Percentiles rank a stretch among this genome's conserved stretches.
Conservation (phyloP, 2,888 invertebrate genomes). For the Acleris laterana region DNA sequence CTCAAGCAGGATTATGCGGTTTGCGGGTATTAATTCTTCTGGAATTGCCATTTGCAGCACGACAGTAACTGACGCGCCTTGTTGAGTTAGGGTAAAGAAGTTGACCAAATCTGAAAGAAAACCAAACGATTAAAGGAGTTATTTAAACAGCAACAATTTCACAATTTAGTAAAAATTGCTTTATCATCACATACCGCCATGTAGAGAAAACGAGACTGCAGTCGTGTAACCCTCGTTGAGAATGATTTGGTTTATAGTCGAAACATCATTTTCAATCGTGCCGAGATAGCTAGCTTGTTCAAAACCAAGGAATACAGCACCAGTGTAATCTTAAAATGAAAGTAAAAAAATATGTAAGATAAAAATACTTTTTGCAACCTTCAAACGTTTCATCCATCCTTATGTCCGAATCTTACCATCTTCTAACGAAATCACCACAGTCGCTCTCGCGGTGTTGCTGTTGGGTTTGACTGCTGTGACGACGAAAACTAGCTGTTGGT, state of each 20-base stretch:
- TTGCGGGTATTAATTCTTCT: constrained; percentile 18
- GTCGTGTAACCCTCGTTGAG: constrained; percentile 39
- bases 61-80: constrained; percentile 20
- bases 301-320: constrained; percentile 41
- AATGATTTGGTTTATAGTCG: constrained; percentile 33
- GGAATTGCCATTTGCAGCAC: constrained; percentile 17
- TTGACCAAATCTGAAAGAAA: constrained; percentile 13
- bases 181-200: constrained; percentile 39
- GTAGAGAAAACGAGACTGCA: constrained; percentile 36
- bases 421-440: constrained; percentile 44
- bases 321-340: constrained; percentile 38
- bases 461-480: constrained; percentile 44
- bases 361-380: no score
- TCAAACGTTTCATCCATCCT: not conserved
- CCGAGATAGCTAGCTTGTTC: constrained; percentile 43
- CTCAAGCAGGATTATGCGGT: constrained; percentile 23
- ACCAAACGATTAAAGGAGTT: not conserved
- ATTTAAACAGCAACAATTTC: no score
- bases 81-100: constrained; percentile 11
- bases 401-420: constrained; percentile 25
- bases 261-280: constrained; percentile 32
- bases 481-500: constrained; percentile 47
- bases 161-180: constrained; percentile 3
- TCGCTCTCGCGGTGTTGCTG: constrained; percentile 42
- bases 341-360: not conserved